These are phyloP conservation scores for Anthoscopus minutus DNA, from an alignment of 2,113 vertebrate species.

Conservation along the genomic window DNA sequence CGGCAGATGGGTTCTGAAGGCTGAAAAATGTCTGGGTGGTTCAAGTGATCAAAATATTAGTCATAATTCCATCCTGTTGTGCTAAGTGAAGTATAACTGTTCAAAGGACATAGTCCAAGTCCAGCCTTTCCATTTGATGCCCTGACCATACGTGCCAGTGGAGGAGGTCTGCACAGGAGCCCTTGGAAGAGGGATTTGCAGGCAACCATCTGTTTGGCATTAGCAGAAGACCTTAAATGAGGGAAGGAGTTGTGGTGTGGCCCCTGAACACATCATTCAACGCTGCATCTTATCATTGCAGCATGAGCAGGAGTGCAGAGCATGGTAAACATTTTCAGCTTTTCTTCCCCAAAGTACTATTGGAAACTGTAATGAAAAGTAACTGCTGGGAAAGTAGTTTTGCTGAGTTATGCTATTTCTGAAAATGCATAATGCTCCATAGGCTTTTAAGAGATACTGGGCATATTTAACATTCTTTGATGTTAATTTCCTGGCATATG, in stretches of 20 bases:
- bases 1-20: neutral
- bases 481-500: slow-evolving; percentile 76
- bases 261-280: neutral
- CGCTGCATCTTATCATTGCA: neutral
- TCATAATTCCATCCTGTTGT: neutral
- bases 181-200: neutral
- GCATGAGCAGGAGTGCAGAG: neutral
- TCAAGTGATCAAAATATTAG: neutral
- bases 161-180: neutral
- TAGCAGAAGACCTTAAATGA: neutral
- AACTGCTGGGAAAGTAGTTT: slow-evolving; percentile 35
- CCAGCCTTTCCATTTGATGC: neutral
- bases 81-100: neutral
- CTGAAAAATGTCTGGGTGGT: neutral
- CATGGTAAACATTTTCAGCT: neutral
- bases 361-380: slow-evolving; percentile 34
- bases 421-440: slow-evolving; percentile 44
- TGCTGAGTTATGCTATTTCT: slow-evolving; percentile 44
- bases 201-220: neutral
- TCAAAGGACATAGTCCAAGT: neutral
- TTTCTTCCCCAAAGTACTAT: neutral
- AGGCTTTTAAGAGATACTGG: slow-evolving; percentile 46
- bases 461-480: slow-evolving; percentile 63
- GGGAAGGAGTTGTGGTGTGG: neutral
- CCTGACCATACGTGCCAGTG: rapidly evolving